Percentiles rank a stretch among this genome's conserved stretches.
phyloP scores from a whole-genome alignment of 2,888 invertebrate species.

The Argyra leucocephala region DNA sequence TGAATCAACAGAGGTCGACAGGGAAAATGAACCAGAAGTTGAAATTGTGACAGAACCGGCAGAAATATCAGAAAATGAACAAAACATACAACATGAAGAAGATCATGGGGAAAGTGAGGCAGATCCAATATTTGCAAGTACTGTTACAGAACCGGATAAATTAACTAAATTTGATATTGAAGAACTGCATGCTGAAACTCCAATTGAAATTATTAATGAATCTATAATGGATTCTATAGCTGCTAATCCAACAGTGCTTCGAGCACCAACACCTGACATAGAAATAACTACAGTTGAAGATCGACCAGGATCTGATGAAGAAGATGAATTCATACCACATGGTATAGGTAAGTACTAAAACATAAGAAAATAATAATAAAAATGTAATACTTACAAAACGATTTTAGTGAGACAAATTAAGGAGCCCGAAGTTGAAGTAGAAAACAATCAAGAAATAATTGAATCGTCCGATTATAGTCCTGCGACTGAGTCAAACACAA shows the following conservation, averaged over 20 bases:
- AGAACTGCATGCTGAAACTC: constrained; percentile 25
- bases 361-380: constrained; percentile 21
- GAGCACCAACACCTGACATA: constrained; percentile 42
- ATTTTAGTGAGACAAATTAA: constrained; percentile 20
- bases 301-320: constrained; percentile 40
- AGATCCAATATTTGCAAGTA: constrained; percentile 34
- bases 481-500: constrained; percentile 33
- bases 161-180: constrained; percentile 9
- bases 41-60: constrained; percentile 8
- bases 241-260: constrained; percentile 31
- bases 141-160: constrained; percentile 35
- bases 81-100: constrained; percentile 13
- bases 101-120: constrained; percentile 17
- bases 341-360: constrained; percentile 15
- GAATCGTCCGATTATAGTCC: constrained; percentile 32
- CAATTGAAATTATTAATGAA: not conserved
- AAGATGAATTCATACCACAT: constrained; percentile 34
- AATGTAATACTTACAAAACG: too few relatives aligned
- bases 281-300: constrained; percentile 43
- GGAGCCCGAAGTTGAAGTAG: constrained; percentile 14
- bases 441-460: constrained; percentile 16
- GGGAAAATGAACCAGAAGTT: constrained; percentile 12
- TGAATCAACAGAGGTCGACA: constrained; percentile 17
- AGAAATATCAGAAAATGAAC: not conserved
- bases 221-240: constrained; percentile 31